Evolutionary conservation across 2,797 vertebrate species (phyloP), one percentile per base, ranked within the genome.

Genomic region (Trachops cirrhosus): DNA sequence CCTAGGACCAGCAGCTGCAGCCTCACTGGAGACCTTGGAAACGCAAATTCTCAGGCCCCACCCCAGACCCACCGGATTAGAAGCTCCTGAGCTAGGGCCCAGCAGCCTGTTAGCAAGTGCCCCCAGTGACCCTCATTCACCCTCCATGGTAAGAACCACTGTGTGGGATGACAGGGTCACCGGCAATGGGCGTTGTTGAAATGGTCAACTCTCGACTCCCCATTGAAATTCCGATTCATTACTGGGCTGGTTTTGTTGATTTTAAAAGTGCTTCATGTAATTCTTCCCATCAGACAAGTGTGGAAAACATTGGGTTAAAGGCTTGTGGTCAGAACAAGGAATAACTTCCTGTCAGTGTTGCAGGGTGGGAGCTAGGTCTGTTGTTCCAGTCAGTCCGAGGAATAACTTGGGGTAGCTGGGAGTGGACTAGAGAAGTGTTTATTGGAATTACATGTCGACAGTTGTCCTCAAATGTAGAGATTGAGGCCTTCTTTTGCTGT

Each of bases 221-320:
- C 62, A 32, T 79, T 41, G 62, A 95, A 75, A 64, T 64, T 94
- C 95, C 93, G 34, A 90, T 62, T 96, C 91, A 67, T 70, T 75
- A 18, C 32, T 79, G 34, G 83, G 11, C 70, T 57, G 15, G 44
- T 85, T 71, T 82, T 82, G 44, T 85, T 94, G 37, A 85, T 96
- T 94, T 79, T 32, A 46, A 80, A 86, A 62, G 52, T 57, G 18
- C 24, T 32, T 82, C 21, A 5, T 46, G 52, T 86, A 22, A 88
- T 92, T 92, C 46, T 59, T 95, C 83, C 83, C 46, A 39, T 86
- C n/a, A 64, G 73, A 22, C 52, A 91, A 19, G 34, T 82, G 29
- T 68, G 37, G 62, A 77, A 48, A 41, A 37, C 41, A 41, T 22
- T 44, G 32, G 32, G 52, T 92, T 96, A 79, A 74, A 92, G 73